Evolutionary conservation across 1,140 invertebrate species (phyloP).

Genomic region (Dreissena polymorpha): DNA sequence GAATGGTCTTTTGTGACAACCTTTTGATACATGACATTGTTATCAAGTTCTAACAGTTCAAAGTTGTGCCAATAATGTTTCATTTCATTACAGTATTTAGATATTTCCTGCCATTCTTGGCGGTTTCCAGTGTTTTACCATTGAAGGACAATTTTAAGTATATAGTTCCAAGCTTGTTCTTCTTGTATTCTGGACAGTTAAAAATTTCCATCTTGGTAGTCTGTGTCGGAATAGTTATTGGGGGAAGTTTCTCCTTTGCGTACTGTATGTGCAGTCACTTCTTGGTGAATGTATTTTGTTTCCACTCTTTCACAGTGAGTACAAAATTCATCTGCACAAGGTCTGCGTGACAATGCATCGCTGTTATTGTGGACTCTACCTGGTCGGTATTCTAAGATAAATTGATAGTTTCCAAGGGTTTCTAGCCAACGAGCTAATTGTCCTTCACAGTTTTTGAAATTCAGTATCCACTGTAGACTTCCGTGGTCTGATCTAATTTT

Average conservation of each 20-base stretch:
- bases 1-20: neutral
- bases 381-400: slow-evolving; percentile 47
- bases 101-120: slow-evolving; percentile 15
- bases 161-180: neutral
- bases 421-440: slow-evolving; percentile 66
- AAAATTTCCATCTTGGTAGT: neutral
- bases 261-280: neutral
- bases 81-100: neutral
- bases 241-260: neutral
- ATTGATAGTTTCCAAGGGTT: slow-evolving; percentile 50
- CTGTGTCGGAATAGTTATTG: neutral
- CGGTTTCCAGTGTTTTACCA: neutral
- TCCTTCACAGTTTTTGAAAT: slow-evolving; percentile 49
- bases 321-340: neutral
- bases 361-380: slow-evolving; percentile 54
- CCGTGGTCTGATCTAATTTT: slow-evolving; percentile 62
- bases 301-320: neutral
- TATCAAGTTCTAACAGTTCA: slow-evolving; percentile 18
- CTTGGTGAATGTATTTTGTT: neutral
- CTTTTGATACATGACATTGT: slow-evolving; percentile 10
- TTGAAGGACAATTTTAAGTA: neutral
- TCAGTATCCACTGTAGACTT: slow-evolving; percentile 54
- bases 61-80: slow-evolving; percentile 36
- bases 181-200: neutral
- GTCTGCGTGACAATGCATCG: slow-evolving; percentile 52